phyloP scores from a whole-genome alignment of 2,888 invertebrate species.

The Lacanobia wlatinum region DNA sequence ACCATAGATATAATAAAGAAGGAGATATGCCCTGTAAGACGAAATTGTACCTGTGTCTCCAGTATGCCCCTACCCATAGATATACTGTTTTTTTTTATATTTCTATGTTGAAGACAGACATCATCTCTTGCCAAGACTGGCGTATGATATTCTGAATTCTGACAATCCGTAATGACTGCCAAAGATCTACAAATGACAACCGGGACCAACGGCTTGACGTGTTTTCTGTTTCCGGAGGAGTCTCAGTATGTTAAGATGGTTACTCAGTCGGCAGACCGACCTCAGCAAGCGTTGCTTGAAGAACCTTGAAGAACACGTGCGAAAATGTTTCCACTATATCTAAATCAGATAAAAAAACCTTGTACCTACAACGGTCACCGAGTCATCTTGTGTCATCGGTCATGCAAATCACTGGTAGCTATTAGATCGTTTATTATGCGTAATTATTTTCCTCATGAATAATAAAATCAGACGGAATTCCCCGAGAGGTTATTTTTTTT shows the following conservation, averaged over 20 bases:
- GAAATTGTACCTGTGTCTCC: too few relatives aligned
- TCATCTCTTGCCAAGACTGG: too few relatives aligned
- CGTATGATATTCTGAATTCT: too few relatives aligned
- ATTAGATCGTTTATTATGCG: background rate
- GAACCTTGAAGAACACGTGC: background rate
- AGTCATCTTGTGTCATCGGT: slow-evolving; percentile 4
- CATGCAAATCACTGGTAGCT: background rate
- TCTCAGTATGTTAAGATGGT: background rate
- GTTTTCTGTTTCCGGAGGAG: background rate
- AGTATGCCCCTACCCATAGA: too few relatives aligned
- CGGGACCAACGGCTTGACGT: background rate
- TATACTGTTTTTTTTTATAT: too few relatives aligned
- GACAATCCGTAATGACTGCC: too few relatives aligned
- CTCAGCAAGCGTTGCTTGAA: background rate
- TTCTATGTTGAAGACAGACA: too few relatives aligned
- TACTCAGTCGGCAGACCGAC: background rate
- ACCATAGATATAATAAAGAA: too few relatives aligned
- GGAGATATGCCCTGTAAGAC: too few relatives aligned
- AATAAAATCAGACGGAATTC: slow-evolving; percentile 28
- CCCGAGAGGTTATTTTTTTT: slow-evolving; percentile 15
- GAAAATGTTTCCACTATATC: too few relatives aligned
- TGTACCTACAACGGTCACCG: background rate
- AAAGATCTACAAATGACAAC: too few relatives aligned
- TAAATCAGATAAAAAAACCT: background rate
- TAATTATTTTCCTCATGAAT: slow-evolving; percentile 35